Evolutionary conservation across 2,797 vertebrate species (phyloP).

Genomic region (Hippocampus kuda): DNA sequence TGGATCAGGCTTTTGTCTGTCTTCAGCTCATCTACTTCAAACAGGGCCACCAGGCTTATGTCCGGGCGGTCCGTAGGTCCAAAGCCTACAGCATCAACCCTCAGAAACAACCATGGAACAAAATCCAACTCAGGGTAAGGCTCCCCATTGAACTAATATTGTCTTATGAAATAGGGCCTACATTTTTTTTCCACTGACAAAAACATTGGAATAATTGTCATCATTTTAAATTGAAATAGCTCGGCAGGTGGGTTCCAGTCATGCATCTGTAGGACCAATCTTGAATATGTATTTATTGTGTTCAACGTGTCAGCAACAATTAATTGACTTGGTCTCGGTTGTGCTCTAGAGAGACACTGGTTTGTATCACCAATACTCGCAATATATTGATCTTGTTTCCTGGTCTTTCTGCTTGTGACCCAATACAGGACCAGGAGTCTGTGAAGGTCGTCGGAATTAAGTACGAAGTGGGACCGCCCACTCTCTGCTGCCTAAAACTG

Average conservation of each 20-base stretch:
- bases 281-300: too few species aligned
- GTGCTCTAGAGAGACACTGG: background rate
- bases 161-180: background rate
- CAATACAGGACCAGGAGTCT: conserved; percentile 87
- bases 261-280: too few species aligned
- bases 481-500: conserved; percentile 93
- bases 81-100: conserved; percentile 91
- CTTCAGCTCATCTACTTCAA: conserved; percentile 91
- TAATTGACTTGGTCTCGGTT: too few species aligned
- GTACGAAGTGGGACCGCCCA: conserved; percentile 92
- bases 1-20: background rate
- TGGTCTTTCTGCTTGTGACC: background rate
- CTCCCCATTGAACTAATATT: background rate
- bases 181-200: background rate
- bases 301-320: too few species aligned
- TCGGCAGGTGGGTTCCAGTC: background rate
- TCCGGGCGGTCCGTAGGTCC: conserved; percentile 85
- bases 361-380: background rate
- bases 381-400: background rate
- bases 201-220: too few species aligned
- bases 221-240: background rate
- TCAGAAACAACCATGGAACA: conserved; percentile 98
- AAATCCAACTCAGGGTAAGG: conserved; percentile 93
- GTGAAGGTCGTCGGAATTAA: conserved; percentile 97
- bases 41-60: conserved; percentile 96